Evolutionary conservation across 2,113 vertebrate species (phyloP).

Genomic region (Triplophysa rosa): DNA sequence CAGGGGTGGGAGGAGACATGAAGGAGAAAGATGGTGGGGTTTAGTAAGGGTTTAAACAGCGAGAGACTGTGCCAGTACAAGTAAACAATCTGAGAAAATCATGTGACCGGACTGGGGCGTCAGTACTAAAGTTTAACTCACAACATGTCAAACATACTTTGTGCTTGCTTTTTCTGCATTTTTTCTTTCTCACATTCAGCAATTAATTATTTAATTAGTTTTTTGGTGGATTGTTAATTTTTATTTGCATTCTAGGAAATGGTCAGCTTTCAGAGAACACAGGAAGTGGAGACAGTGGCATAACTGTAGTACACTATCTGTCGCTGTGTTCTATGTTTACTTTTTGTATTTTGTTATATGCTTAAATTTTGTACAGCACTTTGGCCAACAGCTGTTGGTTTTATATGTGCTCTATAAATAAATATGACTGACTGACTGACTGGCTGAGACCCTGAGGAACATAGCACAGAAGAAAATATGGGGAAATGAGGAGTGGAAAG

Average conservation of each 20-base stretch:
- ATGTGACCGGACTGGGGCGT: conserved; percentile 52
- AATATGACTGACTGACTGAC: too few relatives aligned
- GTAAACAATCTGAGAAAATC: conserved; percentile 59
- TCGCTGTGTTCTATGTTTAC: conserved; percentile 50
- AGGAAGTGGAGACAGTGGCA: neutral
- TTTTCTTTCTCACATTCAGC: neutral
- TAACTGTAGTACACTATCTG: too few relatives aligned
- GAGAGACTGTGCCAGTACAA: conserved; percentile 52
- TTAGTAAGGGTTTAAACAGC: neutral
- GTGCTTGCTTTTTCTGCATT: neutral
- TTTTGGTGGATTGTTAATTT: neutral
- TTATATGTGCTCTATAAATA: too few relatives aligned
- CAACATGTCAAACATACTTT: neutral
- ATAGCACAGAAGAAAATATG: neutral
- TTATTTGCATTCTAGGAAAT: neutral
- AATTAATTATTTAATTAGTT: neutral
- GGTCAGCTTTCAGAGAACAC: neutral
- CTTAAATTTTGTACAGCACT: conserved; percentile 40
- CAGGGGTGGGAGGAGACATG: conserved; percentile 47
- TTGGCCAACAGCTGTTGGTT: too few relatives aligned
- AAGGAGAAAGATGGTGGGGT: conserved; percentile 22
- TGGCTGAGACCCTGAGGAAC: neutral
- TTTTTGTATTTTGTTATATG: neutral
- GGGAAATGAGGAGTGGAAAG: neutral
- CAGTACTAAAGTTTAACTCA: conserved; percentile 1